Evolutionary conservation across 2,797 vertebrate species (phyloP).

Genomic region (Dallia pectoralis): DNA sequence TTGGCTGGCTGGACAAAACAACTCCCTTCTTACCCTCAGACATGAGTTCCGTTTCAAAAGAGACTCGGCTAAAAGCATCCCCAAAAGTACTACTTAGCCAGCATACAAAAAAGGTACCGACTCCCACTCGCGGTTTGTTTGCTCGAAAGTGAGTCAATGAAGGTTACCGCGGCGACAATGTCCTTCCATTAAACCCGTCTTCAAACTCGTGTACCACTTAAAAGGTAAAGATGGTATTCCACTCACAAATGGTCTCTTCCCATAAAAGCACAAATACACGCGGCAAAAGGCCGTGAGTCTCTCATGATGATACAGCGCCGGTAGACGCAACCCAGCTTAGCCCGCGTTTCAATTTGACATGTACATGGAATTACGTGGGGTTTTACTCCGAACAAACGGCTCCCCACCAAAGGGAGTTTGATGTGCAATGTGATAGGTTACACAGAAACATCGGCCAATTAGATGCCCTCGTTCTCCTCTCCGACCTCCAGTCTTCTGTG

Average conservation of each 20-base stretch:
- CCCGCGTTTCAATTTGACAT: neutral
- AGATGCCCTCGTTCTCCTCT: slow-evolving; percentile 24
- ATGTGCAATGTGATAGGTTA: neutral
- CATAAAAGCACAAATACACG: neutral
- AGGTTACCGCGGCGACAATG: neutral
- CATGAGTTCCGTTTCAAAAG: neutral
- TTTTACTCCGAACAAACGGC: neutral
- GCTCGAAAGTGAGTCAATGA: neutral
- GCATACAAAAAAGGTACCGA: neutral
- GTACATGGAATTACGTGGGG: neutral
- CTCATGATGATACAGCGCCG: neutral
- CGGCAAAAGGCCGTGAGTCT: neutral
- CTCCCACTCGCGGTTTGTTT: neutral
- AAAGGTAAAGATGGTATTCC: neutral
- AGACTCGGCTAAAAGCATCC: too few relatives aligned
- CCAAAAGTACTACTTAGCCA: too few relatives aligned
- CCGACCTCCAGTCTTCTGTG: slow-evolving; percentile 32
- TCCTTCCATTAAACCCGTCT: neutral
- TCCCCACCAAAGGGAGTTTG: neutral
- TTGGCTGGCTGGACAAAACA: neutral
- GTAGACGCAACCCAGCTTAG: neutral
- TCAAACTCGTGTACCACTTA: neutral
- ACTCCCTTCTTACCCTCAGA: neutral
- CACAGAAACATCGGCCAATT: slow-evolving; percentile 30
- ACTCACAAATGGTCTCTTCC: neutral